Base-by-base conservation (phyloP, 1,140 invertebrate genomes). In the Drosophila bocki region DNA sequence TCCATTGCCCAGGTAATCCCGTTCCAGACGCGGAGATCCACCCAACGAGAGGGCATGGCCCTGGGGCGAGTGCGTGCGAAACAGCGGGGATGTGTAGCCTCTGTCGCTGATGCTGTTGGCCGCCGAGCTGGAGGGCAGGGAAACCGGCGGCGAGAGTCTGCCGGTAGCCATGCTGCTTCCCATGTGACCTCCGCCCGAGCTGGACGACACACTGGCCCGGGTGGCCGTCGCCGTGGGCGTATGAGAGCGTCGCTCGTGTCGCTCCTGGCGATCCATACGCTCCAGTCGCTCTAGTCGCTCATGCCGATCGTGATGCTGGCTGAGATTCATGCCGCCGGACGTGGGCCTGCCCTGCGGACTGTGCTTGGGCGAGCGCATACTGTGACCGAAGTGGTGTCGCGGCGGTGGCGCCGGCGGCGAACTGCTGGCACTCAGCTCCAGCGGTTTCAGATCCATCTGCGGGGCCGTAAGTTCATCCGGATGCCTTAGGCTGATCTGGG, bases 61-160 rank as follows among this genome's bases (percentile, higher is more conserved):
- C 5, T 80, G 79, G 45, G 87, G 85, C 33, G 91, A 92, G 48
- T 92, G 91, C 6, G 80, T 70, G 42, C 90, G 91, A 54, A 91
- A 92, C 47, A 92, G 79, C 35, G 91, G 91, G 12, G 91, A 91
- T 74, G 91, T 91, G 75, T 82, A 92, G 86, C 82, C 91, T 92
- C 91, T 91, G 63, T 92, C 91, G 60, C 82, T 90, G 77, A 78
- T 75, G 54, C 87, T 56, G 37, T 62, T 72, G 41, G 64, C 74
- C 37, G 60, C 67, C 22, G 60, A 64, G 35, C 57, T 71, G 15
- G 60, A 60, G 9, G 80, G 47, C 3, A 50, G 50, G 13, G 86
- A 68, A 8, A 33, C 17, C 7, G 75, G 71, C 2, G 87, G 83
- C 12, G 83, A 80, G 9, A 88, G 58, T 19, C 82, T 61, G 8